Evolutionary conservation across 2,888 invertebrate species (phyloP).

Genomic region (Trachelus troglodyta): DNA sequence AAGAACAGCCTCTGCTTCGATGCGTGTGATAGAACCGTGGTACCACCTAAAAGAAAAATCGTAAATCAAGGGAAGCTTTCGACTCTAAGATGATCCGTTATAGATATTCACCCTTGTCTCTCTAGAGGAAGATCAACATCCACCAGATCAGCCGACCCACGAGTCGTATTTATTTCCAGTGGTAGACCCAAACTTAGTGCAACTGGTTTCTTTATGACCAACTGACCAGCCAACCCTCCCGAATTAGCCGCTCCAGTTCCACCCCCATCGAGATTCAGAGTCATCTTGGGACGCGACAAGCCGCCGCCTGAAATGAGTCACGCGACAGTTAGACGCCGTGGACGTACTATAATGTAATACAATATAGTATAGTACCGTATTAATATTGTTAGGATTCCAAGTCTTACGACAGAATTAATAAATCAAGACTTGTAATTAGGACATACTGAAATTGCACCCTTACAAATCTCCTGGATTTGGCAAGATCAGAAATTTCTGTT

Average conservation of each 20-base stretch:
- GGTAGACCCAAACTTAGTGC: conserved; percentile 66
- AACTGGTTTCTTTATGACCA: conserved; percentile 62
- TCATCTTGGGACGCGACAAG: conserved; percentile 75
- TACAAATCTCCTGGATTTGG: too few species aligned
- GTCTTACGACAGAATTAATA: too few species aligned
- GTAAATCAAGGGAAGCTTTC: not conserved
- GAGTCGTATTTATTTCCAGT: conserved; percentile 68
- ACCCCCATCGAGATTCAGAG: conserved; percentile 75
- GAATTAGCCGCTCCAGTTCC: conserved; percentile 63
- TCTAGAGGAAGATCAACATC: conserved; percentile 86
- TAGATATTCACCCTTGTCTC: conserved; percentile 81
- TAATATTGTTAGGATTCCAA: too few species aligned
- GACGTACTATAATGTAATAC: not conserved
- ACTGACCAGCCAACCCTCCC: conserved; percentile 47
- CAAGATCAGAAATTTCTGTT: not conserved
- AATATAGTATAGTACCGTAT: not conserved
- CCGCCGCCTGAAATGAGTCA: conserved; percentile 63
- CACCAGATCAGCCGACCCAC: conserved; percentile 78
- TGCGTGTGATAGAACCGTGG: conserved; percentile 91
- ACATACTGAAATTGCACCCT: too few species aligned
- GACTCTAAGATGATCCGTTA: not conserved
- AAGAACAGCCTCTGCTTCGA: conserved; percentile 91
- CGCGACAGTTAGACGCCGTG: conserved; percentile 26
- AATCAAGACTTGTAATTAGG: too few species aligned
- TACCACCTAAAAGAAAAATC: conserved; percentile 79